Percentiles rank a stretch among this genome's conserved stretches.
phyloP scores from a whole-genome alignment of 2,888 invertebrate genomes.

The Drosophila ezoana region DNA sequence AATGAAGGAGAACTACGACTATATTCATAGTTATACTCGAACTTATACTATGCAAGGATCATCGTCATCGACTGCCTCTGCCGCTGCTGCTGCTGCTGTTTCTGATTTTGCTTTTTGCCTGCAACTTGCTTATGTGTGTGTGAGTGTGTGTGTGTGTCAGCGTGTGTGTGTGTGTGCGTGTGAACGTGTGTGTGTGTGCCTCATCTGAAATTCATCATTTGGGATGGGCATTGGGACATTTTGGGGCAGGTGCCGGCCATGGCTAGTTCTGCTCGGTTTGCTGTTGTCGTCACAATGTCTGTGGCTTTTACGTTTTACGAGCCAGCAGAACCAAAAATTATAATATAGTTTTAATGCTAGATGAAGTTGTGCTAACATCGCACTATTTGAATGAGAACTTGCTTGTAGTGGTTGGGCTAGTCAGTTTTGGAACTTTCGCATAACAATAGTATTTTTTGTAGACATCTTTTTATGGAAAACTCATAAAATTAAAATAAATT shows the following conservation, averaged over 20 bases:
- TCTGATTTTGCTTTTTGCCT: constrained; percentile 8
- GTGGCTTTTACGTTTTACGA: constrained; percentile 71
- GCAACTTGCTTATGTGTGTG: neutral
- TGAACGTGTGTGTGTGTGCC: constrained; percentile 13
- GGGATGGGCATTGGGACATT: constrained; percentile 8
- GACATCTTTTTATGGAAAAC: neutral
- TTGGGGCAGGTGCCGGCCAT: constrained; percentile 23
- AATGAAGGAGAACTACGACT: constrained; percentile 72
- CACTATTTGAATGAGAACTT: constrained; percentile 16
- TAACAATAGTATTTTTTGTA: constrained; percentile 4
- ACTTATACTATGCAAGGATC: constrained; percentile 63
- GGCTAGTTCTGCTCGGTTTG: constrained; percentile 18
- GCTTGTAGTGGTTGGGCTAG: neutral
- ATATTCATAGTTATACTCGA: constrained; percentile 34
- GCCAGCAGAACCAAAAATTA: constrained; percentile 41
- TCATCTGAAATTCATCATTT: constrained; percentile 33
- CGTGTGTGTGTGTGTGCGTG: constrained; percentile 11
- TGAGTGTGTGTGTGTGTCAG: too few species aligned
- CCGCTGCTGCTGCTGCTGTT: constrained; percentile 8
- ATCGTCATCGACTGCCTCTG: constrained; percentile 62
- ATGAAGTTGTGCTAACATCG: constrained; percentile 35
- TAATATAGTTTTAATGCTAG: constrained; percentile 38
- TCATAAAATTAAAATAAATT: neutral
- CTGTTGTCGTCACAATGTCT: constrained; percentile 76
- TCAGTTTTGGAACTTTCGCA: neutral